phyloP scores from a whole-genome alignment of 2,888 invertebrate species.

The Thelaira solivaga region DNA sequence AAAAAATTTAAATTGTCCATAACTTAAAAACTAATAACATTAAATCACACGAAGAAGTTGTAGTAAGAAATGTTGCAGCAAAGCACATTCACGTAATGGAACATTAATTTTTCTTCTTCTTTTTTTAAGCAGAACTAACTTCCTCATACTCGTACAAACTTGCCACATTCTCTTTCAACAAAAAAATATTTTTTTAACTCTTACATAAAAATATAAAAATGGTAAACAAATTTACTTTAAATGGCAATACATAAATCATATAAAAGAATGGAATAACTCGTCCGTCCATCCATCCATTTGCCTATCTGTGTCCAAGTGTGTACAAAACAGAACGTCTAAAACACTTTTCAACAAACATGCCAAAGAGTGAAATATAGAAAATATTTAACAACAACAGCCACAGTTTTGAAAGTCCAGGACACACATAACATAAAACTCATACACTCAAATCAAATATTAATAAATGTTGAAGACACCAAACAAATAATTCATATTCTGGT shows the following conservation, averaged over 20 bases:
- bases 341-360: constrained; percentile 58
- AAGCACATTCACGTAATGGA: constrained; percentile 27
- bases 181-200: neutral
- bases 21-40: constrained; percentile 63
- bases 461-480: constrained; percentile 33
- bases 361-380: constrained; percentile 59
- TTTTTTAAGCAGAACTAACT: constrained; percentile 47
- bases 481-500: constrained; percentile 45
- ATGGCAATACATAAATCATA: constrained; percentile 59
- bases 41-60: constrained; percentile 54
- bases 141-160: constrained; percentile 23
- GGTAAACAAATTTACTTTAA: constrained; percentile 62
- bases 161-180: neutral
- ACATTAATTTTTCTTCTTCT: constrained; percentile 54
- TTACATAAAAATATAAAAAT: too few species aligned
- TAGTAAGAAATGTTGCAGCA: constrained; percentile 13
- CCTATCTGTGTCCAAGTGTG: neutral
- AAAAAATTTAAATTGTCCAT: constrained; percentile 59
- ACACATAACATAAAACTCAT: neutral
- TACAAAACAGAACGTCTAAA: neutral
- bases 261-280: constrained; percentile 12
- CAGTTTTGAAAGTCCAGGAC: constrained; percentile 16
- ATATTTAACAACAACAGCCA: constrained; percentile 49
- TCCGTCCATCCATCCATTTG: constrained; percentile 1
- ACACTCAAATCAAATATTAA: constrained; percentile 38